Base-by-base conservation (phyloP, 2,797 vertebrate species). In the Phaenicophaeus curvirostris region DNA sequence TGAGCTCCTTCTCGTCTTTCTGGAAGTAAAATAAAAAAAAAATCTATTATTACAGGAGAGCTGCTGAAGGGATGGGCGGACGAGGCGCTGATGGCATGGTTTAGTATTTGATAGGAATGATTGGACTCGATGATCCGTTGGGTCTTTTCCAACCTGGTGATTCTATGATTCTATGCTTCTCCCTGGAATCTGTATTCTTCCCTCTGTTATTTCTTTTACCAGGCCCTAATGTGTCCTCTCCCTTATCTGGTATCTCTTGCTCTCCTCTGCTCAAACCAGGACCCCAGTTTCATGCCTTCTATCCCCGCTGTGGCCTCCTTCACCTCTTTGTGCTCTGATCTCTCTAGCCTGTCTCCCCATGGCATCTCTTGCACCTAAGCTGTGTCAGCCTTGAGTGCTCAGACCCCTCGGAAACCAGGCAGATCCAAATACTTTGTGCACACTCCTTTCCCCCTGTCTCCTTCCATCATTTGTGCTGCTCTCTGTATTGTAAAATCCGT, bases 361-460 rank as follows among this genome's bases (percentile, higher is more conserved):
- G n/a, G n/a, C n/a, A n/a, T n/a, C n/a, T n/a, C n/a, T n/a, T n/a
- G 42, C 18, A 13, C 11, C 23, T 4, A 8, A 16, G 39, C 41
- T n/a, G n/a, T 9, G 1, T 18, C 46, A 25, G 67, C 46, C 46
- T 3, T 1, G 2, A 24, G 23, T 5, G 28, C 58, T 59, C 42
- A 11, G 73, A 63, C 61, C 31, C 37, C 58, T n/a, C 50, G 20
- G 37, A 19, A 46, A 2, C 15, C 28, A n/a, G 67, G 31, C 51
- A 68, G 41, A 28, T 24, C 21, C 82, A 17, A 20, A 28, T 0
- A 13, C 25, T 21, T 2, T 4, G 42, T 46, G 57, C 33, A 6
- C 0, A 0, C 24, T 66, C 35, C 48, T 61, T 61, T 33, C 53
- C 3, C 31, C 25, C 33, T 0, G 2, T 2, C 27, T 42, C 35